Evolutionary conservation across 2,888 invertebrate species (phyloP).

Genomic region (Leucophora obtusa): DNA sequence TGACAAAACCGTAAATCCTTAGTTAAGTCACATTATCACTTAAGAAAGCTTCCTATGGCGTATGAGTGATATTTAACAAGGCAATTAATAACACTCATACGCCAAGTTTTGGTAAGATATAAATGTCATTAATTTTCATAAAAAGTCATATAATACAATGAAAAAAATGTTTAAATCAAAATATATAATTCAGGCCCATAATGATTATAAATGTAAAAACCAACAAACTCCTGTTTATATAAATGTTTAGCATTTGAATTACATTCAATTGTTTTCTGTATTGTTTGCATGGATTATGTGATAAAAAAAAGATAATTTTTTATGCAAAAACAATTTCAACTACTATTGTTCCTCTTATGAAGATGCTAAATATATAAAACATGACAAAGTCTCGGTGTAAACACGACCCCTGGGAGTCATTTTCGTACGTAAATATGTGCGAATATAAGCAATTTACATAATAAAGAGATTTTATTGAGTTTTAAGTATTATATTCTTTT

Average conservation of each 20-base stretch:
- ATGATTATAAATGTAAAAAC: no score
- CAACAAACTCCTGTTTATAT: background rate
- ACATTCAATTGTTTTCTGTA: background rate
- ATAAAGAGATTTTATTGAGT: conserved; percentile 5
- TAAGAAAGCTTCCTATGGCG: no score
- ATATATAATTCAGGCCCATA: no score
- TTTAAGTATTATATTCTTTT: background rate
- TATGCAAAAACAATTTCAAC: background rate
- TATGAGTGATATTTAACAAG: no score
- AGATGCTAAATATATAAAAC: background rate
- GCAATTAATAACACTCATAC: no score
- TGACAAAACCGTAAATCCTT: no score
- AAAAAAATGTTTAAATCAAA: no score
- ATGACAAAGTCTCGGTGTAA: background rate
- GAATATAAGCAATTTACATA: conserved; percentile 16
- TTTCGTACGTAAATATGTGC: background rate
- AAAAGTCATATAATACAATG: no score
- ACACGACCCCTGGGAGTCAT: conserved; percentile 5
- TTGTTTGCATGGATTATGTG: background rate
- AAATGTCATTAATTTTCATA: no score
- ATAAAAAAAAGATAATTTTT: background rate
- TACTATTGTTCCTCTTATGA: background rate
- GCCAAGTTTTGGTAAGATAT: no score
- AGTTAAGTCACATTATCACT: no score
- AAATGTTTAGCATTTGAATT: no score